A percentile compares a stretch with the other conserved stretches of the same genome.
phyloP scores from a whole-genome alignment of 2,113 vertebrate genomes.

The Salminus brasiliensis region DNA sequence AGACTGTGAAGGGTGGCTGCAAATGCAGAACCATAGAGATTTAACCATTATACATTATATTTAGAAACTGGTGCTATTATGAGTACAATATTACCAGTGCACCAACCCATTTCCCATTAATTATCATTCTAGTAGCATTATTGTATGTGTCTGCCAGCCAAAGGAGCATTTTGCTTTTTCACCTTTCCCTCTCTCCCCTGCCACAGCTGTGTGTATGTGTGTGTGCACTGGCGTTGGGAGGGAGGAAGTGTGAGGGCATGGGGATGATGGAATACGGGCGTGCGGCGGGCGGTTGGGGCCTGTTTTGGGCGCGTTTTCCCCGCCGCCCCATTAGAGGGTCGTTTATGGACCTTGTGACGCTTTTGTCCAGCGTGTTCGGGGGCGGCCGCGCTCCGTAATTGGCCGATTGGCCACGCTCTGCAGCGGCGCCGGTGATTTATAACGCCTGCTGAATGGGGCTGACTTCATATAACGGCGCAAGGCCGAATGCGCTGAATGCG shows the following conservation, averaged over 20 bases:
- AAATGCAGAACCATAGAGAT: too few relatives aligned
- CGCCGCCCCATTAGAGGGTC: slow-evolving; percentile 92
- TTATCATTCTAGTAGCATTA: neutral
- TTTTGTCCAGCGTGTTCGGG: slow-evolving; percentile 97
- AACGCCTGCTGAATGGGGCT: slow-evolving; percentile 97
- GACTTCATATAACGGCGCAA: slow-evolving; percentile 82
- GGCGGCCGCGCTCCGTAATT: slow-evolving; percentile 88
- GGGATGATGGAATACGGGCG: slow-evolving; percentile 99
- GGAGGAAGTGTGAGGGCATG: slow-evolving; percentile 99
- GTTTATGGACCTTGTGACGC: slow-evolving; percentile 99
- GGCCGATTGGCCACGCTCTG: slow-evolving; percentile 98
- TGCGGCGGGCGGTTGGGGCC: slow-evolving; percentile 91
- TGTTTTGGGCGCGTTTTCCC: slow-evolving; percentile 95
- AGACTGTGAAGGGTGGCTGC: too few relatives aligned
- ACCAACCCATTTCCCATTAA: neutral
- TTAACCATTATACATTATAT: too few relatives aligned
- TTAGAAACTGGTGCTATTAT: neutral
- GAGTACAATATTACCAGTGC: neutral
- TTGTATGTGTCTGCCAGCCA: neutral
- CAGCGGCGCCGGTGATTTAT: slow-evolving; percentile 98
- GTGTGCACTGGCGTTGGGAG: slow-evolving; percentile 85
- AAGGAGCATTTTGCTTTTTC: slow-evolving; percentile 34
- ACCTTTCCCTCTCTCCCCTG: slow-evolving; percentile 76
- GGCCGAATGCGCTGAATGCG: slow-evolving; percentile 80
- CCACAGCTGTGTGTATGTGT: slow-evolving; percentile 97